Evolutionary conservation across 2,113 vertebrate species (phyloP), one percentile per base, ranked within the genome.

Genomic region (Xiphias gladius): DNA sequence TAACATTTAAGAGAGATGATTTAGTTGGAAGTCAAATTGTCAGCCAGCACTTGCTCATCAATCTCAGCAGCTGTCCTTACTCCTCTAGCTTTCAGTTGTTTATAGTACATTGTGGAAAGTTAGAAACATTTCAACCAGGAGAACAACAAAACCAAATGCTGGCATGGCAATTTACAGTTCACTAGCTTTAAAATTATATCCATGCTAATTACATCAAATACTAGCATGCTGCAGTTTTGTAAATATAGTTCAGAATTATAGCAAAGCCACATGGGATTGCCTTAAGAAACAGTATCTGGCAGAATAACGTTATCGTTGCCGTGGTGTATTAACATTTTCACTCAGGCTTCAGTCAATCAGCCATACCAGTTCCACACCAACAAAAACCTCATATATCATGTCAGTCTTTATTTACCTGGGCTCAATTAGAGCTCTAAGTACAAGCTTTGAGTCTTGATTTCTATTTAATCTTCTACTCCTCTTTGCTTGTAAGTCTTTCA

Each of bases 381-480:
- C 39, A 81, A 73, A 54, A 41, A 59, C 30, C 50, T 61, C 67
- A 46, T 55, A 55, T 26, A 61, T 54, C 28, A 58, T 61, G 66
- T 19, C 63, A 19, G 7, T 58, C 43, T 88, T 62, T 62, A 77
- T 87, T 86, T 87, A 78, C 69, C 41, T 48, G 74, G 1, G 50
- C 26, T 58, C n/a, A 77, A 76, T 52, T 1, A 32, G 1, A 52
- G 32, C 39, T 30, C 20, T 41, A n/a, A 82, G 14, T 46, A 35
- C 5, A 76, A 52, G 39, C 67, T 73, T 22, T 22, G 19, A 61
- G 35, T 54, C 28, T 30, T 20, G 63, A 79, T 73, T 67, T 55
- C n/a, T 39, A 10, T 65, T 24, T 63, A 32, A 75, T 50, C 41
- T 48, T 39, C 22, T 5, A 1, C 43, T 41, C 26, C 13, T 37